Percentiles rank a stretch among this genome's conserved stretches.
Conservation (phyloP, 1,140 invertebrate genomes). For the Subanguina moxae region DNA sequence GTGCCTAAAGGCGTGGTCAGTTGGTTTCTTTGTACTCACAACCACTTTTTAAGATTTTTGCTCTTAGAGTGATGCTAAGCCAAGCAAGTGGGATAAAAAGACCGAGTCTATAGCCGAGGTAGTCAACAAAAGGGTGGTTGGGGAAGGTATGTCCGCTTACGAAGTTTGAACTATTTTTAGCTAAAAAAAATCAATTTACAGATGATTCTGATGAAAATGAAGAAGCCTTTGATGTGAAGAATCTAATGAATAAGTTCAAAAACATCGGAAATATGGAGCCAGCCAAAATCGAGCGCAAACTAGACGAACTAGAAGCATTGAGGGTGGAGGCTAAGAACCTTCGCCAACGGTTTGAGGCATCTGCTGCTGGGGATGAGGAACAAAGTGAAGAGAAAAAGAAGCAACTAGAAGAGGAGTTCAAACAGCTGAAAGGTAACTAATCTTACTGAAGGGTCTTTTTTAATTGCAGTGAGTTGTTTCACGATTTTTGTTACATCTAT, state of each 20-base stretch:
- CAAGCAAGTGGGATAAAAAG: constrained; percentile 55
- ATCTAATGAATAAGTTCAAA: constrained; percentile 60
- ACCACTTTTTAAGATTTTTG: constrained; percentile 18
- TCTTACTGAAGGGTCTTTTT: too few species aligned
- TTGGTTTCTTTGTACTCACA: constrained; percentile 9
- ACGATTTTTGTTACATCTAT: too few species aligned
- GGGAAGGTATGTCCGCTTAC: constrained; percentile 30
- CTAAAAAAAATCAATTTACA: neutral
- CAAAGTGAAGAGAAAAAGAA: constrained; percentile 47
- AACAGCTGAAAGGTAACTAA: constrained; percentile 49
- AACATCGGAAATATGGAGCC: constrained; percentile 49
- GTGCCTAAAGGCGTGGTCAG: constrained; percentile 25
- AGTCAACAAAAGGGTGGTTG: constrained; percentile 38
- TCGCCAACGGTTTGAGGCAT: constrained; percentile 33
- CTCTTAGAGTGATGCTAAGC: neutral
- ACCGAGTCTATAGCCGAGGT: constrained; percentile 43
- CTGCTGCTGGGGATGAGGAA: constrained; percentile 21
- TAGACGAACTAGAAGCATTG: constrained; percentile 52
- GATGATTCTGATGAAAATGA: constrained; percentile 43
- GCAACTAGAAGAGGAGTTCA: constrained; percentile 56
- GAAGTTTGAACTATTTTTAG: constrained; percentile 1
- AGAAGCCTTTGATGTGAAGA: constrained; percentile 58
- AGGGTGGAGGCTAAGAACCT: constrained; percentile 50
- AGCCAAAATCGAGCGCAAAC: constrained; percentile 41
- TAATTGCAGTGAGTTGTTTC: too few species aligned